Evolutionary conservation across 2,113 vertebrate genomes (phyloP).

Genomic region (Alligator sinensis): DNA sequence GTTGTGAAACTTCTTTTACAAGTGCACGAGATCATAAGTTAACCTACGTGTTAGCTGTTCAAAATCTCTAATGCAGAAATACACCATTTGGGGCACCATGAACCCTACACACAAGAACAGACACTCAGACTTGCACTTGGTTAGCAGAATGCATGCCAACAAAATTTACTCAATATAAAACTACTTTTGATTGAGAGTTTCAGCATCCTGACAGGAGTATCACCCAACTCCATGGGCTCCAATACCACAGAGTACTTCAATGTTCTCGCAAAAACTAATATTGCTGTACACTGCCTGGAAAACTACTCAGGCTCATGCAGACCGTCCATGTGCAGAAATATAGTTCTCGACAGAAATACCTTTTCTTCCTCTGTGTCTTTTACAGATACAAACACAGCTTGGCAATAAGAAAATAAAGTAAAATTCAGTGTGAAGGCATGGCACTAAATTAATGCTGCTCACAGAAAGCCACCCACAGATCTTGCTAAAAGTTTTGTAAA

Average conservation of each 20-base stretch:
- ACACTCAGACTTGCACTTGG: neutral
- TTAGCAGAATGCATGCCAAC: neutral
- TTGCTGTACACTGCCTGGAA: neutral
- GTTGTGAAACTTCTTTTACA: neutral
- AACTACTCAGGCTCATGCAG: neutral
- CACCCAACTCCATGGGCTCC: neutral
- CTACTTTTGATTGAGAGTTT: neutral
- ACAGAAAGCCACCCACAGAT: neutral
- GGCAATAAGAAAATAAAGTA: constrained; percentile 15
- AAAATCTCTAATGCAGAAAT: neutral
- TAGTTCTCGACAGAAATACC: constrained; percentile 67
- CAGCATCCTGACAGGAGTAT: neutral
- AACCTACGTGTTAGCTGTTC: neutral
- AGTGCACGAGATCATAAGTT: neutral
- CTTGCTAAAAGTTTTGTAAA: neutral
- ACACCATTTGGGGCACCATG: neutral
- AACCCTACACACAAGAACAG: neutral
- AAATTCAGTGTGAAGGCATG: neutral
- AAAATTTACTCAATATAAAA: neutral
- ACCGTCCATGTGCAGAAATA: neutral
- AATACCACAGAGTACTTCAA: neutral
- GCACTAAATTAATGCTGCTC: neutral
- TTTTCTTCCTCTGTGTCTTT: constrained; percentile 70
- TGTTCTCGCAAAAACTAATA: neutral
- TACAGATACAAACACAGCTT: constrained; percentile 72